Evolutionary conservation across 1,140 invertebrate genomes (phyloP).

Genomic region (Pseudachorutes palmiensis): DNA sequence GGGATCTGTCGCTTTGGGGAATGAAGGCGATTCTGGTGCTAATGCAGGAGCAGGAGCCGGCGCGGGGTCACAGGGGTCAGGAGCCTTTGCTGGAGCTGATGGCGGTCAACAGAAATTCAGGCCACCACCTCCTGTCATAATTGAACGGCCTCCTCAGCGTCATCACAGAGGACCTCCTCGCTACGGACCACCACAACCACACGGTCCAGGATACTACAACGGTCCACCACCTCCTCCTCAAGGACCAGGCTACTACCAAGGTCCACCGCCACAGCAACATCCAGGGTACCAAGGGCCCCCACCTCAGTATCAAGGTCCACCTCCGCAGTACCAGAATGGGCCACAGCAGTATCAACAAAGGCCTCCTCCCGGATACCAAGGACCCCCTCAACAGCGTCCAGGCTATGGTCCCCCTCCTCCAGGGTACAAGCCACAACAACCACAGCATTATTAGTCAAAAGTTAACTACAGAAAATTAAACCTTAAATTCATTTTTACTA

Average conservation of each 20-base stretch:
- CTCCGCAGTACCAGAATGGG: neutral
- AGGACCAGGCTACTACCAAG: neutral
- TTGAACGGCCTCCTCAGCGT: neutral
- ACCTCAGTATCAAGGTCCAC: neutral
- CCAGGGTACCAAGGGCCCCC: neutral
- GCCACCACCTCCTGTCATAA: neutral
- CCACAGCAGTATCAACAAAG: neutral
- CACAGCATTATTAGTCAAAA: neutral
- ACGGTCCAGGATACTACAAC: too few species aligned
- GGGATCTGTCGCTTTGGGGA: neutral
- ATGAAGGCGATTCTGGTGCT: neutral
- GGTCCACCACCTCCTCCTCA: neutral
- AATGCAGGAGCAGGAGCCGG: neutral
- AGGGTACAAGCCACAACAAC: neutral
- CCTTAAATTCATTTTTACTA: too few species aligned
- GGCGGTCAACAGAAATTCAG: neutral
- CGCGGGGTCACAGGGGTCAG: neutral
- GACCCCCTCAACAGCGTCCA: neutral
- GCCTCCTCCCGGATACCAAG: neutral
- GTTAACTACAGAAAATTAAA: too few species aligned
- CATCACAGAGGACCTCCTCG: too few species aligned
- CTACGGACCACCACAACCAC: too few species aligned
- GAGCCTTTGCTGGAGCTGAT: neutral
- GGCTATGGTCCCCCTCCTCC: conserved; percentile 3
- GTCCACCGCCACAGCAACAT: neutral